Conservation (phyloP, 2,113 vertebrate species). For the Odobenus rosmarus region DNA sequence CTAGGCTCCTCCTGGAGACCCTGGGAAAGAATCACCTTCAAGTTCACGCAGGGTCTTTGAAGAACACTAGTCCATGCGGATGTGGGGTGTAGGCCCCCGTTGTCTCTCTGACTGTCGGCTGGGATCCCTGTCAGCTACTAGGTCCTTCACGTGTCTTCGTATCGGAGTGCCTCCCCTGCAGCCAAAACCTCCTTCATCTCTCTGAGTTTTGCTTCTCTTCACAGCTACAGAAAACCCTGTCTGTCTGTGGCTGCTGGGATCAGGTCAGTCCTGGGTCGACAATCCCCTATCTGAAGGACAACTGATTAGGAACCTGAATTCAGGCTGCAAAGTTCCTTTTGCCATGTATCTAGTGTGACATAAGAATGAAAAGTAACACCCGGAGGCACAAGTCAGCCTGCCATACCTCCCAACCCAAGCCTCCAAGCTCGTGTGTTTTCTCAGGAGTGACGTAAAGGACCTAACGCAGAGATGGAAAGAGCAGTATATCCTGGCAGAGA, state of each 20-base stretch:
- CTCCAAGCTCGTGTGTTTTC: background rate
- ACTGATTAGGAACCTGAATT: background rate
- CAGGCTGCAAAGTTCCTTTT: background rate
- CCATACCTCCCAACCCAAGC: background rate
- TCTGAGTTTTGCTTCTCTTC: background rate
- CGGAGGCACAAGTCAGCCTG: background rate
- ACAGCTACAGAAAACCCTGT: background rate
- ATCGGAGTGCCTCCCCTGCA: background rate
- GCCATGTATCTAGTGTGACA: background rate
- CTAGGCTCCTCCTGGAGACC: too few relatives aligned
- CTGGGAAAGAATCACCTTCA: background rate
- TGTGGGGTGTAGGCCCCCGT: background rate
- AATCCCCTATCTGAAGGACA: background rate
- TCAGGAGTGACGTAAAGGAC: background rate
- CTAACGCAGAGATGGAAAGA: background rate
- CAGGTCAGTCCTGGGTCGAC: too few relatives aligned
- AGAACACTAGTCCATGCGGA: too few relatives aligned
- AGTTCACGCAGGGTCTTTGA: too few relatives aligned
- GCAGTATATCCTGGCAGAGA: background rate
- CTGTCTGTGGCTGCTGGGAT: background rate
- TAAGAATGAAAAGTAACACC: background rate
- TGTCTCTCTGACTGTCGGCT: background rate
- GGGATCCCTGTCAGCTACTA: background rate
- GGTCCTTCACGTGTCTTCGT: background rate
- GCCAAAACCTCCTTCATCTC: accelerated